Percentiles rank a stretch among this genome's conserved stretches.
These are phyloP conservation scores for Drosophila melanosoma DNA, from an alignment of 2,888 invertebrate genomes.

Conservation along the genomic window DNA sequence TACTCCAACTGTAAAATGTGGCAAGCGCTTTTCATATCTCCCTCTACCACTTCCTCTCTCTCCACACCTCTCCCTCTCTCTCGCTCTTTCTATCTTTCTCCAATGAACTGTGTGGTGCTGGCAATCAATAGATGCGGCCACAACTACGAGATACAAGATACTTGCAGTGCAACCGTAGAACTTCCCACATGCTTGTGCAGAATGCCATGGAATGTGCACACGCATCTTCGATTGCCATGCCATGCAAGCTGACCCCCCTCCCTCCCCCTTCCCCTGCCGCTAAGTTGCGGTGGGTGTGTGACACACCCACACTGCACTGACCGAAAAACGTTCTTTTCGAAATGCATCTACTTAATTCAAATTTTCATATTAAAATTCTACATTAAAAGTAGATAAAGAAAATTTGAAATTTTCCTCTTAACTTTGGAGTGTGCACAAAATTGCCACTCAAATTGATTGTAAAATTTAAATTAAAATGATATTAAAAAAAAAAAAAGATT, in stretches of 20 bases:
- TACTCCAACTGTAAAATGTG: constrained; percentile 44
- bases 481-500: not conserved
- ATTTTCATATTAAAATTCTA: not conserved
- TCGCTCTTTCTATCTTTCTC: constrained; percentile 25
- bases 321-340: not conserved
- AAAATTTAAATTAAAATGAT: no score
- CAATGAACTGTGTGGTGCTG: constrained; percentile 72
- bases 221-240: constrained; percentile 75
- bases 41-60: not conserved
- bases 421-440: not conserved
- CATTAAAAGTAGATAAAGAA: not conserved
- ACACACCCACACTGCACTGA: not conserved
- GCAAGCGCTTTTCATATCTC: not conserved
- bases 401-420: fast-evolving
- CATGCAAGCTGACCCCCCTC: constrained; percentile 39
- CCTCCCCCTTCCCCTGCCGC: constrained; percentile 8
- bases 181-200: constrained; percentile 72
- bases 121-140: constrained; percentile 76
- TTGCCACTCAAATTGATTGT: not conserved
- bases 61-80: not conserved
- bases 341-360: not conserved
- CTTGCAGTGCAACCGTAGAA: constrained; percentile 70
- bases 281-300: constrained; percentile 43
- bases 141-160: constrained; percentile 77
- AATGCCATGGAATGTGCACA: constrained; percentile 78